Conservation (phyloP, 2,797 vertebrate genomes). For the Scolopax bukidnonensis region DNA sequence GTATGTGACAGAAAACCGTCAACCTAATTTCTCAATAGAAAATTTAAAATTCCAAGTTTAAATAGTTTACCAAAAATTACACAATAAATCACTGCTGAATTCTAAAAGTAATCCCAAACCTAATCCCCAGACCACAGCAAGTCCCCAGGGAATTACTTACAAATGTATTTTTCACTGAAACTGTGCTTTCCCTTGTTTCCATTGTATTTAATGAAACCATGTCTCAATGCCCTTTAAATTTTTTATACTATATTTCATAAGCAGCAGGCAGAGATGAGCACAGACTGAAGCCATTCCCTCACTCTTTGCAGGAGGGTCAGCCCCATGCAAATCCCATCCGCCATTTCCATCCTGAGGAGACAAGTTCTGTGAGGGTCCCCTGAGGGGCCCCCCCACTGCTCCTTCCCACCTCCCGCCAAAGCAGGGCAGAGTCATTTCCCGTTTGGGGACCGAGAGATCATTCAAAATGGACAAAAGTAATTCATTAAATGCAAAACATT, state of each 20-base stretch:
- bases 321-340: fast-evolving
- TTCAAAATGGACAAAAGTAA: background rate
- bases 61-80: constrained; percentile 39
- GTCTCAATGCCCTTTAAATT: background rate
- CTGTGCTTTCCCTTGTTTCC: constrained; percentile 5
- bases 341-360: background rate
- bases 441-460: fast-evolving
- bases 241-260: background rate
- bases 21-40: background rate
- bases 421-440: background rate
- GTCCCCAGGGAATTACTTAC: background rate
- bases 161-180: background rate
- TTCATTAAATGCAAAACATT: background rate
- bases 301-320: background rate
- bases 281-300: background rate
- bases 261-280: fast-evolving
- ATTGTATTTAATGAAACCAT: background rate
- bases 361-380: fast-evolving
- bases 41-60: constrained; percentile 20
- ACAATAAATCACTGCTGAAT: constrained; percentile 19
- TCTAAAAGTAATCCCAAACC: constrained; percentile 28
- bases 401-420: background rate
- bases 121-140: background rate
- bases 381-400: fast-evolving
- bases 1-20: background rate